Conservation (phyloP, 2,113 vertebrate species). For the Argyrosomus japonicus region DNA sequence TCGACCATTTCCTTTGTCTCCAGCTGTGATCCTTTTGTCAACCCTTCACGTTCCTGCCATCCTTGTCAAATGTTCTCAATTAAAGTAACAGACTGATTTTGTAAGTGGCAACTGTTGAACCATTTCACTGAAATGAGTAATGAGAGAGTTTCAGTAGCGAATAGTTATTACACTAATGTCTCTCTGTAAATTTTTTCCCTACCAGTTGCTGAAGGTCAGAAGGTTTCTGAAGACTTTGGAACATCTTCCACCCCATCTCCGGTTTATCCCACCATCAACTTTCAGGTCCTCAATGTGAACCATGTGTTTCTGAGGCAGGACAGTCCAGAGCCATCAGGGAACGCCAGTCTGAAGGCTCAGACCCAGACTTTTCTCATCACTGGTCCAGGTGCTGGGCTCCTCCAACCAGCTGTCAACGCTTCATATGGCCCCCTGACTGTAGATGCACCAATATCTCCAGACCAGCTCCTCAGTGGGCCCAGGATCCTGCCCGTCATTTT, state of each 20-base stretch:
- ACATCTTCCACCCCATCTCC: slow-evolving; percentile 81
- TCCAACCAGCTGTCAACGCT: slow-evolving; percentile 85
- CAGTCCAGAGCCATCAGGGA: slow-evolving; percentile 84
- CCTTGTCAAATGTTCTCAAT: not conserved
- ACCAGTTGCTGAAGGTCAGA: slow-evolving; percentile 83
- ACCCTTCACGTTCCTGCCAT: slow-evolving; percentile 10
- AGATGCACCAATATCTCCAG: slow-evolving; percentile 84
- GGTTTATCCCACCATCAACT: slow-evolving; percentile 87
- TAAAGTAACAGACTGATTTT: slow-evolving; percentile 21
- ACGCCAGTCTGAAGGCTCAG: slow-evolving; percentile 87
- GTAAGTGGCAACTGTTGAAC: slow-evolving; percentile 6
- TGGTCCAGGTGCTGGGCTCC: slow-evolving; percentile 73
- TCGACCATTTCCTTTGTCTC: not conserved
- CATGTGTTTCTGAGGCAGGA: slow-evolving; percentile 90
- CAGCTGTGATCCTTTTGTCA: not conserved
- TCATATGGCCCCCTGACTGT: slow-evolving; percentile 88
- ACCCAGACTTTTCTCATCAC: slow-evolving; percentile 89
- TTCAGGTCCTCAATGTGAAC: slow-evolving; percentile 86
- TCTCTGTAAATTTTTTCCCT: slow-evolving; percentile 18
- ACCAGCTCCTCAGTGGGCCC: slow-evolving; percentile 86
- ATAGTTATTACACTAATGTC: slow-evolving; percentile 4
- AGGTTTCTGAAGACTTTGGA: slow-evolving; percentile 82
- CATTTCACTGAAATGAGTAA: not conserved
- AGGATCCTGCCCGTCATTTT: slow-evolving; percentile 86
- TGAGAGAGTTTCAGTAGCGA: not conserved